A percentile compares a stretch with the other conserved stretches of the same genome.
phyloP scores from a whole-genome alignment of 1,140 invertebrate genomes.

The Cherax quadricarinatus region DNA sequence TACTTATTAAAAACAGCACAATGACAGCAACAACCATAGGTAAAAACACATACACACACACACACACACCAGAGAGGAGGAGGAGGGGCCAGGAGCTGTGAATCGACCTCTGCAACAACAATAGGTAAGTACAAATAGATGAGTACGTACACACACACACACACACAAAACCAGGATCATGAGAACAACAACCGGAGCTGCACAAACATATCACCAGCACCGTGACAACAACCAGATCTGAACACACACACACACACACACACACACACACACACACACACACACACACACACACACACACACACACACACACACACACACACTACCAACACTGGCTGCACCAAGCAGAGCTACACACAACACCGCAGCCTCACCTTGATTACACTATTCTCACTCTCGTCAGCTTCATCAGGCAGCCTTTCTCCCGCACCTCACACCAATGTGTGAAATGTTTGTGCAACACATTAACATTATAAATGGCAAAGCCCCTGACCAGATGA shows the following conservation, averaged over 20 bases:
- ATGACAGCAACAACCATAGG: too few relatives aligned
- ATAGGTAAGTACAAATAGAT: too few relatives aligned
- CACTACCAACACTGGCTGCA: background rate
- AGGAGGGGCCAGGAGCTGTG: too few relatives aligned
- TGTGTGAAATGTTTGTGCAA: conserved; percentile 23
- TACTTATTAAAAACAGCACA: too few relatives aligned
- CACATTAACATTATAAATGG: conserved; percentile 41
- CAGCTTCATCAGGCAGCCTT: conserved; percentile 47
- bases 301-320: background rate
- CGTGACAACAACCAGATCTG: background rate
- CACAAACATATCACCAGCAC: too few relatives aligned
- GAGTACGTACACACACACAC: too few relatives aligned
- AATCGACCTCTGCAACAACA: too few relatives aligned
- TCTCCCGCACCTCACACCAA: conserved; percentile 35
- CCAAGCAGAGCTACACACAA: background rate
- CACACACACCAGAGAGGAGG: too few relatives aligned
- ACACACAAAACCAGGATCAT: too few relatives aligned
- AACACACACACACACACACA: background rate
- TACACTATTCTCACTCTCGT: conserved; percentile 50
- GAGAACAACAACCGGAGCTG: too few relatives aligned
- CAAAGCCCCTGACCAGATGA: conserved; percentile 9
- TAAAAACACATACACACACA: too few relatives aligned
- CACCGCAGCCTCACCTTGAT: conserved; percentile 37
- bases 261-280: background rate
- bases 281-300: background rate